These are phyloP conservation scores for Rhingia rostrata DNA, from an alignment of 2,888 invertebrate species.

Conservation along the genomic window DNA sequence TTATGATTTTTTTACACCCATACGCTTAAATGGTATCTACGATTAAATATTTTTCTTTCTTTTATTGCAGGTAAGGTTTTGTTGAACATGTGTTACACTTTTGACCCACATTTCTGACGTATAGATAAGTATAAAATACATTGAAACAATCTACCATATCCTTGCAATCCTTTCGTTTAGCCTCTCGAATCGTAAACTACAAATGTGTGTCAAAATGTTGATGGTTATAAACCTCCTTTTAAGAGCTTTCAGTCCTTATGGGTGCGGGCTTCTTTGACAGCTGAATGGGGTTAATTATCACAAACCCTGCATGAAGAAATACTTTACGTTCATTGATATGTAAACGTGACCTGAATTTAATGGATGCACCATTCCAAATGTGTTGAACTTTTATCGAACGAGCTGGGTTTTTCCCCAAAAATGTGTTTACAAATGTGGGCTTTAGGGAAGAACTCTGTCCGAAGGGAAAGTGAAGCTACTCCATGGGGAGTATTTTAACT, in stretches of 20 bases:
- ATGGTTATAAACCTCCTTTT: conserved; percentile 35
- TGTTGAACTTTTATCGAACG: neutral
- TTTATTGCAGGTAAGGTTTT: conserved; percentile 51
- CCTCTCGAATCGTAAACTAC: neutral
- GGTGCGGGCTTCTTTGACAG: neutral
- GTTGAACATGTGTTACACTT: conserved; percentile 5
- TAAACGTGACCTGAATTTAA: conserved; percentile 34
- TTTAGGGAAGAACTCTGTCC: neutral
- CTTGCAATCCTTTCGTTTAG: neutral
- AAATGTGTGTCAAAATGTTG: conserved; percentile 13
- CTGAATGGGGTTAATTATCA: conserved; percentile 32
- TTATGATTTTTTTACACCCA: conserved; percentile 58
- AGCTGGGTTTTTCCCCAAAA: neutral
- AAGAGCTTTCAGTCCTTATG: conserved; percentile 10
- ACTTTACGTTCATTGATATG: neutral
- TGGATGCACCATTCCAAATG: conserved; percentile 14
- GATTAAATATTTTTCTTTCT: conserved; percentile 22
- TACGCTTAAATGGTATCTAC: conserved; percentile 3
- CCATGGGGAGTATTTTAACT: no score
- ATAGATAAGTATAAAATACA: no score
- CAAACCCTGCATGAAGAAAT: conserved; percentile 7
- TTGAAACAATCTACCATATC: neutral
- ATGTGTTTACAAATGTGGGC: neutral
- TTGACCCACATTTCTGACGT: conserved; percentile 33
- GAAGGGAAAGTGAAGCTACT: no score